Evolutionary conservation across 2,888 invertebrate species (phyloP), one percentile per base, ranked within the genome.

Genomic region (Callosobruchus maculatus): DNA sequence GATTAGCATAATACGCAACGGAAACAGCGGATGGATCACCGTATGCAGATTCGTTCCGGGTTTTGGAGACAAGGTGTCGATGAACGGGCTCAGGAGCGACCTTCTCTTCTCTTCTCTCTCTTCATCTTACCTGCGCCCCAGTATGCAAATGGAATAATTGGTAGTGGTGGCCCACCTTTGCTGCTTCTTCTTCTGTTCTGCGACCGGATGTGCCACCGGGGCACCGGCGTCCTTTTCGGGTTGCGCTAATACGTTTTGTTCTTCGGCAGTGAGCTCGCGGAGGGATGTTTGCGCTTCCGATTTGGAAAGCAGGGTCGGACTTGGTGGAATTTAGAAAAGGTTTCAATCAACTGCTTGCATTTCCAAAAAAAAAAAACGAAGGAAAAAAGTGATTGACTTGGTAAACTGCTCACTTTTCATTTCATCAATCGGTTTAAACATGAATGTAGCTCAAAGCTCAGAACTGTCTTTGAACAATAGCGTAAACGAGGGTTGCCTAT

Each of bases 41-140:
- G 83, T 83, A 85, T 85, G 85, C 85, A 85, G 83, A 85, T 85
- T 85, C 81, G 85, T 84, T 84, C 81, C 85, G 82, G 83, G 49
- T 49, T 18, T 49, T 49, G 49, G 49, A 49, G 49, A 49, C 68
- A 21, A 68, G 68, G 68, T 22, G 68, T 21, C 68, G 68, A 68
- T 68, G 68, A 68, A 21, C 68, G 21, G 20, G 20, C 49, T 7
- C 49, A 13, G 7, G 1, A 49, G 13, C 49, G 49, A 49, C 49
- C 49, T 49, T 49, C 4, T 49, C 13, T 49, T 13, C 49, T 49
- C 26, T 7, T 49, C 49, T 49, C 49, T 49, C 5, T 1, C n/a
- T n/a, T n/a, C n/a, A 7, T 69, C 74, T 72, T 82, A 84, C 84
- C 84, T 84, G 83, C 73, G 73, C n/a, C n/a, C n/a, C 70, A 79